Evolutionary conservation across 2,888 invertebrate species (phyloP), one percentile per base, ranked within the genome.

Genomic region (Pseudococcus jackbeardsleyi): DNA sequence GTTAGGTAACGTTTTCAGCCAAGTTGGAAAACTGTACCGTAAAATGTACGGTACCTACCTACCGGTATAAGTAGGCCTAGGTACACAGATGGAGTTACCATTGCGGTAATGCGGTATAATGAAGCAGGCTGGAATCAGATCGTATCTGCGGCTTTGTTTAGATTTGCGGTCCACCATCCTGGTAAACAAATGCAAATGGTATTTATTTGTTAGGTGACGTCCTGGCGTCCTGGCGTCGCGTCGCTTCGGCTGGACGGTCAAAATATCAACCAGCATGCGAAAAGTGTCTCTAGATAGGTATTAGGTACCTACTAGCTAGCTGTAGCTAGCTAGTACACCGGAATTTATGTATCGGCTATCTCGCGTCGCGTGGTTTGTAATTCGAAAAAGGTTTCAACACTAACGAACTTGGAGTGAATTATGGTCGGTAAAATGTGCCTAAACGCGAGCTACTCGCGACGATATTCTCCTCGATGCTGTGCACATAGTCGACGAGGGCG

Each of bases 311-410:
- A 42, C 6, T 42, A 42, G 42, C 6, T 42, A 42, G 42, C 8
- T 42, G 9, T n/a, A n/a, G n/a, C n/a, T n/a, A n/a, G n/a, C n/a
- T n/a, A n/a, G n/a, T n/a, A n/a, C n/a, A n/a, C 42, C 42, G 42
- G 42, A 42, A 42, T 42, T 42, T 15, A 50, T 50, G 15, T 50
- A 50, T 50, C 1, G 64, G n/a, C 19, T 64, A 22, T 19, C 19
- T n/a, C 8, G 17, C 9, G 42, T 42, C 19, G 19, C n/a, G 64
- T 64, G 22, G 68, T 68, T 42, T 68, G 22, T 68, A 68, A 68
- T 68, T 68, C 68, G 68, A 68, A 68, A 68, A 68, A 26, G 68
- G 68, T 68, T 68, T 68, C 68, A 26, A 26, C 68, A 26, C 68
- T 68, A 68, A 68, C 68, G 68, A 68, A 68, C 22, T 26, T 68